Evolutionary conservation across 1,140 invertebrate species (phyloP), one percentile per base, ranked within the genome.

Genomic region (Drosophila subobscura): DNA sequence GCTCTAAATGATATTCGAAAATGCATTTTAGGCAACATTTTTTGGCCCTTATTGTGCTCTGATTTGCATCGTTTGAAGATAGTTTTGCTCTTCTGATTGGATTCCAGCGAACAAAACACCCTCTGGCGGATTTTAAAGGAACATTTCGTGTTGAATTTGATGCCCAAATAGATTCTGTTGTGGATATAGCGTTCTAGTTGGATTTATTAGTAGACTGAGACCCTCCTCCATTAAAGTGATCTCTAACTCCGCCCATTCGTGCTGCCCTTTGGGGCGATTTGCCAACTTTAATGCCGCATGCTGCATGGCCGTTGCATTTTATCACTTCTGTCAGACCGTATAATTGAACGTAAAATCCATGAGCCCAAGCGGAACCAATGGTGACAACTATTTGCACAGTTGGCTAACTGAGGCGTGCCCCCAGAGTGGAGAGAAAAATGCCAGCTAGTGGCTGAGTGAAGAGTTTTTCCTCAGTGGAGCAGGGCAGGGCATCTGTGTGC

Each of bases 251-350:
- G 55, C 23, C 14, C 42, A 49, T 6, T 6, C 10, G n/a, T 20
- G 16, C 16, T 20, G 16, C 16, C 16, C 16, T 20, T 20, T 20
- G 16, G 16, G 16, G 16, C 16, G 16, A 0, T 16, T 20, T 70
- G 72, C 61, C 60, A 71, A 66, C 55, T 50, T 27, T 58, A 72
- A 65, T 72, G 72, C 76, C 75, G 72, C 68, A 72, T 79, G 76
- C 29, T 3, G 29, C 29, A 7, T 7, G 10, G 33, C 10, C 33
- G 33, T 70, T 74, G 75, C 83, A 88, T 88, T 88, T 88, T 88
- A 88, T 88, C 83, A 88, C 83, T 88, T 88, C 79, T 83, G 66
- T 76, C 83, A 88, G 83, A 88, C 83, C 83, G 83, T 88, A 79
- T 88, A 88, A 88, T 88, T 88, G 80, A 76, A 88, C 84, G 83